Percentiles rank a stretch among this genome's conserved stretches.
phyloP scores from a whole-genome alignment of 2,797 vertebrate species.

The Lindbergichthys nudifrons region DNA sequence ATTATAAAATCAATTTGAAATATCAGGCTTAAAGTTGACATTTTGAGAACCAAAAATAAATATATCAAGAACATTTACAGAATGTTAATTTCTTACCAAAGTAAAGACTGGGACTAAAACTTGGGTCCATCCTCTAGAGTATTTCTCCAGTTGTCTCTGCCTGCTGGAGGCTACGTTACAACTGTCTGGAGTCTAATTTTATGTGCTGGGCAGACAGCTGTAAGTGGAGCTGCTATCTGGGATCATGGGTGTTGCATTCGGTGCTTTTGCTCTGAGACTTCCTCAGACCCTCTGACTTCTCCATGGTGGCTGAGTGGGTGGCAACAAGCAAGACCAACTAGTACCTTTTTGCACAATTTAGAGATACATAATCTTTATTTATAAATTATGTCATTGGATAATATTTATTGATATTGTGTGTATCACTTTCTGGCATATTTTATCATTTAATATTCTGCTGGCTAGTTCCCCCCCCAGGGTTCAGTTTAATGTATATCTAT shows the following conservation, averaged over 20 bases:
- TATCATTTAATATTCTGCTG: too few species aligned
- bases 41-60: background rate
- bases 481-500: too few species aligned
- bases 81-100: conserved; percentile 59
- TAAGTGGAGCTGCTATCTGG: conserved; percentile 65
- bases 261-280: conserved; percentile 38
- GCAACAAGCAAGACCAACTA: conserved; percentile 28
- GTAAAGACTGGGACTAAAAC: conserved; percentile 21
- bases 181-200: conserved; percentile 69
- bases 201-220: conserved; percentile 69
- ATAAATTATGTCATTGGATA: too few species aligned
- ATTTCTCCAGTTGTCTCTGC: conserved; percentile 22
- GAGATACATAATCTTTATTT: background rate
- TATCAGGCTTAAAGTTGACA: too few species aligned
- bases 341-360: conserved; percentile 1
- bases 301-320: conserved; percentile 11
- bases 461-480: too few species aligned
- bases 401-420: too few species aligned
- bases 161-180: conserved; percentile 25
- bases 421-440: too few species aligned
- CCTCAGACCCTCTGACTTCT: conserved; percentile 52
- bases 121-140: conserved; percentile 56
- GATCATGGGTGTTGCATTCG: conserved; percentile 53
- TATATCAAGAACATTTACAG: background rate
- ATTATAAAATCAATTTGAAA: too few species aligned